Percentiles rank a stretch among this genome's conserved stretches.
Conservation (phyloP, 2,888 invertebrate species). For the Vandiemenella viatica region DNA sequence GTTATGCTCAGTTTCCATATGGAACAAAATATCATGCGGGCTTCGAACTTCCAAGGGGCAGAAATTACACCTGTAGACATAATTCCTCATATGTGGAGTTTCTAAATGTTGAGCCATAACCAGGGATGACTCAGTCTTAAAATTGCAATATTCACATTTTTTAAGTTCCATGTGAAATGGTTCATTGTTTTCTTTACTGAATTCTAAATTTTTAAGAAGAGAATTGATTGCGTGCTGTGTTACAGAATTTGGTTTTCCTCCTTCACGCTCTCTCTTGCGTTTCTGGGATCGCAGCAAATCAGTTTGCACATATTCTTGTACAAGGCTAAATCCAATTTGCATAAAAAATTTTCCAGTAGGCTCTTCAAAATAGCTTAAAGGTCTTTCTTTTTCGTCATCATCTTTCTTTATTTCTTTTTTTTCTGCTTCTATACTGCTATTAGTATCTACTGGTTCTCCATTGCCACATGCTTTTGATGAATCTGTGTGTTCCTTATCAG, state of each 20-base stretch:
- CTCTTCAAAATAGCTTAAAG: slow-evolving; percentile 57
- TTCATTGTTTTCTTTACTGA: slow-evolving; percentile 72
- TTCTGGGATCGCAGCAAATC: slow-evolving; percentile 78
- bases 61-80: slow-evolving; percentile 66
- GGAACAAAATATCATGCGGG: slow-evolving; percentile 76
- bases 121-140: slow-evolving; percentile 71
- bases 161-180: slow-evolving; percentile 58
- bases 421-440: background rate
- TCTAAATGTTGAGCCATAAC: slow-evolving; percentile 78
- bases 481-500: slow-evolving; percentile 29
- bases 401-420: slow-evolving; percentile 6
- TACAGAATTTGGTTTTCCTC: slow-evolving; percentile 41
- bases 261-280: slow-evolving; percentile 60
- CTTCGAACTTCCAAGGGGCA: slow-evolving; percentile 67
- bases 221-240: slow-evolving; percentile 68
- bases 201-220: slow-evolving; percentile 68
- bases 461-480: slow-evolving; percentile 29
- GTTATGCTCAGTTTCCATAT: slow-evolving; percentile 83
- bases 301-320: slow-evolving; percentile 86
- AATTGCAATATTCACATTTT: slow-evolving; percentile 78
- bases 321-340: slow-evolving; percentile 78
- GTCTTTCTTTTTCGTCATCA: slow-evolving; percentile 16
- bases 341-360: slow-evolving; percentile 81
- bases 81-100: slow-evolving; percentile 81
- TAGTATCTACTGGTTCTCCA: slow-evolving; percentile 37